Evolutionary conservation across 2,888 invertebrate genomes (phyloP).

Genomic region (Pristionchus entomophagus): DNA sequence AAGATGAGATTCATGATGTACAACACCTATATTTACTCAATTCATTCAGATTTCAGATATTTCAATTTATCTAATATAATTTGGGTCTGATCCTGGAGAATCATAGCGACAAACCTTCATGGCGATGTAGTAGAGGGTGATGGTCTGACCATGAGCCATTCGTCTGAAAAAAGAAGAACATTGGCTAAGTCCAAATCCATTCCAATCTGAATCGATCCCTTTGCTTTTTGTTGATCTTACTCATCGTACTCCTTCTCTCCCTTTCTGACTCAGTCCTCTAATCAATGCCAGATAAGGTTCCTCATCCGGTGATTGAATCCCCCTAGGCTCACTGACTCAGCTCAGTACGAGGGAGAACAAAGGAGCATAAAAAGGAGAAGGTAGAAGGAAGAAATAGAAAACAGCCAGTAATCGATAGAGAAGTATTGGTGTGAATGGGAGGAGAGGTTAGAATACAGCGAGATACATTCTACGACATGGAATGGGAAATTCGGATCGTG

Average conservation of each 20-base stretch:
- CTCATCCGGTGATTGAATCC: slow-evolving; percentile 4
- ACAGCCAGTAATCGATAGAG: not conserved
- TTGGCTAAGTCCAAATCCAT: too few species aligned
- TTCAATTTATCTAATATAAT: too few species aligned
- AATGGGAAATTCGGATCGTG: too few species aligned
- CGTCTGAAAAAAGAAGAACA: too few species aligned
- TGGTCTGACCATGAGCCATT: slow-evolving; percentile 24
- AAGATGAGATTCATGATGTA: slow-evolving; percentile 70
- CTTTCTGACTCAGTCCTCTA: not conserved
- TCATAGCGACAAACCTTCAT: not conserved
- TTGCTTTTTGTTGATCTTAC: not conserved
- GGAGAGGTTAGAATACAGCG: too few species aligned
- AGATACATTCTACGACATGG: too few species aligned
- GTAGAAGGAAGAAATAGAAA: not conserved
- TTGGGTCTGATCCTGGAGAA: not conserved
- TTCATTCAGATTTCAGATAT: slow-evolving; percentile 68
- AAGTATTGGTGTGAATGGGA: not conserved
- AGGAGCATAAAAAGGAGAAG: not conserved
- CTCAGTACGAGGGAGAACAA: not conserved
- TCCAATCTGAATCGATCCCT: not conserved
- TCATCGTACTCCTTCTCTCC: not conserved
- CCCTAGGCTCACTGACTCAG: not conserved
- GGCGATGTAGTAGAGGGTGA: slow-evolving; percentile 42
- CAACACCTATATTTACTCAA: slow-evolving; percentile 64
- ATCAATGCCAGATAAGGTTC: not conserved